phyloP scores from a whole-genome alignment of 1,140 invertebrate genomes.

The Pseudobourletiella spinata region DNA sequence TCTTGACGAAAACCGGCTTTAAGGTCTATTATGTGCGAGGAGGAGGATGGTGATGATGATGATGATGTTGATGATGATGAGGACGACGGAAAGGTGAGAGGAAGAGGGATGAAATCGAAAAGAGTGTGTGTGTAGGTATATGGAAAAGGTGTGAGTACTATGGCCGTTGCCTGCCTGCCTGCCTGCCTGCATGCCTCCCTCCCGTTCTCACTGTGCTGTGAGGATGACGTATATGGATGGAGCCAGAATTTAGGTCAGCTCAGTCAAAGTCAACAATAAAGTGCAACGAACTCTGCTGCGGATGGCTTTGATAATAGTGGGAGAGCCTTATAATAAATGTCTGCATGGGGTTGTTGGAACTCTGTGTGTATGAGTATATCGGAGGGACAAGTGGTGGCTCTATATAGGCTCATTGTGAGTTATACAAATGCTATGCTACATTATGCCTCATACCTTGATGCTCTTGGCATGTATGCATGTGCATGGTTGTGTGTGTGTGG shows the following conservation, averaged over 20 bases:
- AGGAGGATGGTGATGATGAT: too few relatives aligned
- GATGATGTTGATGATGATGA: too few relatives aligned
- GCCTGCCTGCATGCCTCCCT: too few relatives aligned
- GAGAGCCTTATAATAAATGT: not conserved
- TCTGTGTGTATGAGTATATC: not conserved
- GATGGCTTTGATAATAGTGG: slow-evolving; percentile 19
- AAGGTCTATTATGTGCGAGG: too few relatives aligned
- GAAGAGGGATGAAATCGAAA: too few relatives aligned
- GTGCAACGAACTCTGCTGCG: slow-evolving; percentile 37
- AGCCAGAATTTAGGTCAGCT: slow-evolving; percentile 33
- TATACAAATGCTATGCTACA: not conserved
- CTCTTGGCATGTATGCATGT: not conserved
- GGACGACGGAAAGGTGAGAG: too few relatives aligned
- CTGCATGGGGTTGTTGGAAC: too few relatives aligned
- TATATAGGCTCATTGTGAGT: not conserved
- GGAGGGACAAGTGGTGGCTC: not conserved
- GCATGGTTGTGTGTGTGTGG: not conserved
- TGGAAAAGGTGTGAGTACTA: too few relatives aligned
- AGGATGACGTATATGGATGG: not conserved
- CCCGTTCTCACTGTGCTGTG: too few relatives aligned
- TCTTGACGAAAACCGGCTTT: too few relatives aligned
- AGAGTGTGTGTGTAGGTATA: too few relatives aligned
- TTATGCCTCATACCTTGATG: not conserved
- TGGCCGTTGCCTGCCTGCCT: too few relatives aligned
- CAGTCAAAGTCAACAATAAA: slow-evolving; percentile 36